Base-by-base conservation (phyloP, 2,797 vertebrate species). In the Calcarius lapponicus region DNA sequence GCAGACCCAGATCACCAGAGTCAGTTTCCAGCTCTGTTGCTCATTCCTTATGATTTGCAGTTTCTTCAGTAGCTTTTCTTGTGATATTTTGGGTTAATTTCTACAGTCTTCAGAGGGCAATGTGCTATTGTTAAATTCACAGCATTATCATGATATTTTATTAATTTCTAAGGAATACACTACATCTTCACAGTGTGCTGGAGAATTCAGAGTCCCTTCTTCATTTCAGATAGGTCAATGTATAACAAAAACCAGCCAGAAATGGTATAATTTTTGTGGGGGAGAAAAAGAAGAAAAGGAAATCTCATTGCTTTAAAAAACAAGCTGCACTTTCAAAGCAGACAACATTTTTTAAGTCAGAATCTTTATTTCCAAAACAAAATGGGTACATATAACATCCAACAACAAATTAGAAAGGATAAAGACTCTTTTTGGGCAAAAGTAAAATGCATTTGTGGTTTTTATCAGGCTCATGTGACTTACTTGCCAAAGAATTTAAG, bases 401-500 rank as follows among this genome's bases (percentile, higher is more conserved):
- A 95, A 51, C 15, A 96, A 96, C 89, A 97, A 94, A 94, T 96
- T 91, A 95, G 82, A 83, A 86, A 84, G 87, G 58, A 90, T 94
- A 84, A 92, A 80, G 81, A 70, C 48, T 91, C 74, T 67, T 28
- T 75, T 57, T 91, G 86, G 88, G 92, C 57, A 96, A 81, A 86
- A 93, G 56, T 47, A 89, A 95, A 94, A 90, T 71, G 60, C 65
- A 90, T 91, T 93, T 93, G 95, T 92, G 95, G 94, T 95, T 96
- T 94, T 42, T 60, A 82, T 90, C 76, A 90, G 53, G 62, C 64
- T 91, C 88, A 86, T 12, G 28, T 24, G 67, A 54, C 64, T 92
- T 73, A 86, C 66, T 88, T 95, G 90, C 88, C 95, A 94, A 95
- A 91, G 87, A 96, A 96, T 91, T 93, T 86, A 93, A 93, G 91